Percentiles rank a stretch among this genome's conserved stretches.
Evolutionary conservation across 1,140 invertebrate genomes (phyloP).

Genomic region (Lepidurus packardi): DNA sequence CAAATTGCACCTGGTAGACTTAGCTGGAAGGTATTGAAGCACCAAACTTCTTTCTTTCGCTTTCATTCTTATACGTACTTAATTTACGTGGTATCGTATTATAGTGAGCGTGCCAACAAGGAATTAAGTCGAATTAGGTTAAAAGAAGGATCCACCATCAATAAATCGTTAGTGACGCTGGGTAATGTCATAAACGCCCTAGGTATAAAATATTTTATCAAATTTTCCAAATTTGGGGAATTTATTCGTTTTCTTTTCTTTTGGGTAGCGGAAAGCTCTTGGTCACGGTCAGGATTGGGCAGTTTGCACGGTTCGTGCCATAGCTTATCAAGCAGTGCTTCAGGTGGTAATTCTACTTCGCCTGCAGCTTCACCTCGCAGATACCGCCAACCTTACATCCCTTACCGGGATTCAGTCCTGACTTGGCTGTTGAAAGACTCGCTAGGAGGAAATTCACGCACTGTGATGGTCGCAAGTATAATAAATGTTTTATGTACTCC

Average conservation of each 20-base stretch:
- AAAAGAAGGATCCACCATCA: constrained; percentile 86
- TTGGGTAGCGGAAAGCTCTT: constrained; percentile 23
- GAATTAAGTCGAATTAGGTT: constrained; percentile 48
- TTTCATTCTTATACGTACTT: background rate
- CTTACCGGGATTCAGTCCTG: constrained; percentile 82
- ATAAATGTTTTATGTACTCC: constrained; percentile 4
- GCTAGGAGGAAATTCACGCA: constrained; percentile 87
- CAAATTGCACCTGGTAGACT: constrained; percentile 79
- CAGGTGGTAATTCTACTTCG: constrained; percentile 11
- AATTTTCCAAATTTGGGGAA: background rate
- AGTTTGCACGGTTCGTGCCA: constrained; percentile 17
- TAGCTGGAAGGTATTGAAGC: constrained; percentile 66
- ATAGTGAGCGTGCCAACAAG: constrained; percentile 71
- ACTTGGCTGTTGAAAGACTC: constrained; percentile 88
- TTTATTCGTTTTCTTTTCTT: background rate
- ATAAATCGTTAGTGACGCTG: constrained; percentile 82
- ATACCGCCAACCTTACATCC: constrained; percentile 58
- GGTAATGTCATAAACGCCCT: constrained; percentile 73
- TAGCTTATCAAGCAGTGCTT: constrained; percentile 22
- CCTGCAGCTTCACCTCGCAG: constrained; percentile 29
- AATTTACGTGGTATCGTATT: constrained; percentile 31
- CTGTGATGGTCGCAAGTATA: constrained; percentile 77
- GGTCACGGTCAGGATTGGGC: constrained; percentile 29
- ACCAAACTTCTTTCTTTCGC: constrained; percentile 20
- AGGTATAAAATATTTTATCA: constrained; percentile 48